phyloP scores from a whole-genome alignment of 2,888 invertebrate species.

The Mermis nigrescens region DNA sequence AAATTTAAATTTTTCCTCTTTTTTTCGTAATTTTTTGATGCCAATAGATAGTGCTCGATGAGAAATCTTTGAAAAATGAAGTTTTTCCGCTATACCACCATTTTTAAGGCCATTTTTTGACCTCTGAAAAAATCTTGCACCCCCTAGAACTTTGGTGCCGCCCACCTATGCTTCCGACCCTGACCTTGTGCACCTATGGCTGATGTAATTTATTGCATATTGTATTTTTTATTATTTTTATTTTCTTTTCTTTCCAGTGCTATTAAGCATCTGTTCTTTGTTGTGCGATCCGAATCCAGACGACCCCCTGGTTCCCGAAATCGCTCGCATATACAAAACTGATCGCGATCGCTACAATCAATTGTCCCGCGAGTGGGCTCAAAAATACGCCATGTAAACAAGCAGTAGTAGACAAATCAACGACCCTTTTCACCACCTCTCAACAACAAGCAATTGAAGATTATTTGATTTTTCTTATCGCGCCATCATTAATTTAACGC shows the following conservation, averaged over 20 bases:
- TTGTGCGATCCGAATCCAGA: slow-evolving; percentile 99
- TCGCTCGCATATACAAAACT: slow-evolving; percentile 99
- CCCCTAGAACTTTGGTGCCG: no score
- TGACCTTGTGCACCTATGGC: background rate
- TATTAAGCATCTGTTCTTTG: slow-evolving; percentile 99
- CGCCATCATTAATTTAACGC: no score
- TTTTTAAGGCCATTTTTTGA: no score
- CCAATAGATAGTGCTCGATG: no score
- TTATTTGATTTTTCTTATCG: no score
- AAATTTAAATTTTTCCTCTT: no score
- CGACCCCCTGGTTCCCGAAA: slow-evolving; percentile 98
- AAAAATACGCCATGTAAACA: slow-evolving; percentile 12
- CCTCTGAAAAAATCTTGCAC: no score
- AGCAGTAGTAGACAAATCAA: background rate
- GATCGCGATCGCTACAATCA: slow-evolving; percentile 99
- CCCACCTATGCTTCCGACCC: background rate
- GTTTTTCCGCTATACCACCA: no score
- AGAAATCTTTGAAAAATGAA: no score
- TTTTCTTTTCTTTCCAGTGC: slow-evolving; percentile 45
- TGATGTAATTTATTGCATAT: background rate
- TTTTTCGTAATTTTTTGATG: no score
- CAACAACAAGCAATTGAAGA: no score
- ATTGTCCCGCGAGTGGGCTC: slow-evolving; percentile 81
- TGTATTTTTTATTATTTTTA: background rate
- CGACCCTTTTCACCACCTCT: no score